A percentile compares a stretch with the other conserved stretches of the same genome.
phyloP scores from a whole-genome alignment of 1,140 invertebrate species.

The Solenopsis invicta region DNA sequence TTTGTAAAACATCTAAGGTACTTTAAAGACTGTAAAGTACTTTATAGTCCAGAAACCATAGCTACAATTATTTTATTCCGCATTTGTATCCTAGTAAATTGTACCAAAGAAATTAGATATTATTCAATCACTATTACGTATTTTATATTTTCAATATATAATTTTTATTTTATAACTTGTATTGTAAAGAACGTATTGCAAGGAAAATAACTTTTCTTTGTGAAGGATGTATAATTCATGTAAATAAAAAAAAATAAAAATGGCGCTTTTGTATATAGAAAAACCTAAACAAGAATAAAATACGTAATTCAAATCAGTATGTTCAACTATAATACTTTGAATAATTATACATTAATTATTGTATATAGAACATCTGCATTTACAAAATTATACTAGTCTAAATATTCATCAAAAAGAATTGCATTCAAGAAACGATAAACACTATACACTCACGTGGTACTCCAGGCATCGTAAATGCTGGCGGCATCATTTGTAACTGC shows the following conservation, averaged over 20 bases:
- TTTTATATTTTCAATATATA: slow-evolving; percentile 3
- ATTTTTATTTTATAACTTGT: not conserved
- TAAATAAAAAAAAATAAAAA: not conserved
- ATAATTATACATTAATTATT: slow-evolving; percentile 6
- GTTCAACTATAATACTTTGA: not conserved
- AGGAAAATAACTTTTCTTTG: not conserved
- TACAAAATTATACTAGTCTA: not conserved
- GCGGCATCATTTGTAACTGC: slow-evolving; percentile 87
- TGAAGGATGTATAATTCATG: not conserved
- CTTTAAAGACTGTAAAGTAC: not conserved
- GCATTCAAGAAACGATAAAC: not conserved
- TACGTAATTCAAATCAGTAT: not conserved
- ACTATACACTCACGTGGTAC: slow-evolving; percentile 86
- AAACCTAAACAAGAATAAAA: not conserved
- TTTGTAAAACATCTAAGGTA: not conserved
- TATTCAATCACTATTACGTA: no score
- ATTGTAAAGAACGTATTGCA: no score
- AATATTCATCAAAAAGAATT: not conserved
- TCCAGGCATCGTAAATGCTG: slow-evolving; percentile 86
- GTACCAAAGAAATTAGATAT: no score
- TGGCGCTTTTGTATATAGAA: not conserved
- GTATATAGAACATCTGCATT: not conserved
- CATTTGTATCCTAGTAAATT: slow-evolving; percentile 2
- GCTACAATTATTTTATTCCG: not conserved
- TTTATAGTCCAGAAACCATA: slow-evolving; percentile 3